Evolutionary conservation across 2,797 vertebrate species (phyloP), one percentile per base, ranked within the genome.

Genomic region (Xenopus petersii): DNA sequence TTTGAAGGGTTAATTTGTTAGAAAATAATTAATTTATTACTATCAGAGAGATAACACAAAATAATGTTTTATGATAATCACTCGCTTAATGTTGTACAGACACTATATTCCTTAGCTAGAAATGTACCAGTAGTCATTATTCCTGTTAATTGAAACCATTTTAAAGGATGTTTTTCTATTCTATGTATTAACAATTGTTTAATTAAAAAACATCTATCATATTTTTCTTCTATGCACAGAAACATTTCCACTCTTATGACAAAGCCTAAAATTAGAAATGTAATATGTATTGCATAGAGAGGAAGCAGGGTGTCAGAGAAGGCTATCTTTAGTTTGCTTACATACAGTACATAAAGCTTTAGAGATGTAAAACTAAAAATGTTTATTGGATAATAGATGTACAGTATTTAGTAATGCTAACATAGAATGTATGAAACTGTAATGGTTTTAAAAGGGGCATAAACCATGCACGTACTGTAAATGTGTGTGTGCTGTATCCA

Each of bases 201-300:
- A 86, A 92, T 93, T 93, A 92, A 92, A 93, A 89, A 84, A 88
- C 26, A 92, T 93, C 87, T 83, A 91, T 93, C 90, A 91, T 88
- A 88, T 89, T 88, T 86, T 67, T 85, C 82, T 82, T 86, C 85
- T 88, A 86, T 86, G 86, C 81, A 82, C 73, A 77, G 84, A 89
- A 85, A 81, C 88, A 90, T 86, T 84, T 86, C 48, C 64, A 12
- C 21, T 69, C 51, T 78, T 78, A 15, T 15, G 9, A 73, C 64
- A 59, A 21, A 24, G 67, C 56, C 75, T 73, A 78, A 69, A 73
- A 64, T 73, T 78, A 73, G 71, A 73, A 73, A 66, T 76, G 5
- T 71, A 58, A 58, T 68, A 58, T 73, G 33, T 70, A 73, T 65
- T 51, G 65, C 59, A 8, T 54, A 33, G 24, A 16, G 36, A 65